Conservation (phyloP, 2,888 invertebrate genomes). For the Drosophila nr. fundita region DNA sequence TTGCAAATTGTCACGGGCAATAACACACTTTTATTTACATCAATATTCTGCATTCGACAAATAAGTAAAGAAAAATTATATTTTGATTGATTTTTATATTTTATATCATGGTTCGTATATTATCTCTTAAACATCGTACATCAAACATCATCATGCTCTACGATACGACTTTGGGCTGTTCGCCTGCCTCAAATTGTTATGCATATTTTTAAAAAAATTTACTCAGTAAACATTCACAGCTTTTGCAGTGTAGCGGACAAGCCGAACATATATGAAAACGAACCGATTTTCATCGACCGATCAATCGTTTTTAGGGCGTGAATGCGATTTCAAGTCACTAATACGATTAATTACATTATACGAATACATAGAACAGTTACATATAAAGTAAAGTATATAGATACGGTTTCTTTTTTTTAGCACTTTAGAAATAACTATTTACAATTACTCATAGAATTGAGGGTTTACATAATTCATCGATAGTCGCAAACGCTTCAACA, state of each 20-base stretch:
- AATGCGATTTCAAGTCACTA: conserved; percentile 72
- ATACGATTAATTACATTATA: conserved; percentile 58
- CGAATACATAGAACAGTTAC: conserved; percentile 54
- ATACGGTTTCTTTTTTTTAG: conserved; percentile 12
- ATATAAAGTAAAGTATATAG: conserved; percentile 27
- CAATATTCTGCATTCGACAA: background rate
- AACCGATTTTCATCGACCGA: conserved; percentile 39
- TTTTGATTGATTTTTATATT: conserved; percentile 5
- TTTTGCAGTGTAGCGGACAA: conserved; percentile 60
- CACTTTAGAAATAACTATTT: conserved; percentile 55
- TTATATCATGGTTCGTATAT: conserved; percentile 40
- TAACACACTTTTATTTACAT: background rate
- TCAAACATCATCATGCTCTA: conserved; percentile 30
- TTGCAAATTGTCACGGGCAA: background rate
- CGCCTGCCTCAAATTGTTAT: conserved; percentile 33
- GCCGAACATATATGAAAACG: conserved; percentile 61
- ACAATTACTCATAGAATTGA: conserved; percentile 53
- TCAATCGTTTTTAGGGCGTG: conserved; percentile 52
- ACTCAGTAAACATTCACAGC: conserved; percentile 81
- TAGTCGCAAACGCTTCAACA: conserved; percentile 69
- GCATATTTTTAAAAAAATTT: conserved; percentile 62
- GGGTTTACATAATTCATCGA: conserved; percentile 31
- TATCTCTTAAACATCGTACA: conserved; percentile 37
- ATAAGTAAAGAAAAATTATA: conserved; percentile 3
- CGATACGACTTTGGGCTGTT: conserved; percentile 32